phyloP scores from a whole-genome alignment of 1,140 invertebrate species.

The Muscidifurax raptorellus region DNA sequence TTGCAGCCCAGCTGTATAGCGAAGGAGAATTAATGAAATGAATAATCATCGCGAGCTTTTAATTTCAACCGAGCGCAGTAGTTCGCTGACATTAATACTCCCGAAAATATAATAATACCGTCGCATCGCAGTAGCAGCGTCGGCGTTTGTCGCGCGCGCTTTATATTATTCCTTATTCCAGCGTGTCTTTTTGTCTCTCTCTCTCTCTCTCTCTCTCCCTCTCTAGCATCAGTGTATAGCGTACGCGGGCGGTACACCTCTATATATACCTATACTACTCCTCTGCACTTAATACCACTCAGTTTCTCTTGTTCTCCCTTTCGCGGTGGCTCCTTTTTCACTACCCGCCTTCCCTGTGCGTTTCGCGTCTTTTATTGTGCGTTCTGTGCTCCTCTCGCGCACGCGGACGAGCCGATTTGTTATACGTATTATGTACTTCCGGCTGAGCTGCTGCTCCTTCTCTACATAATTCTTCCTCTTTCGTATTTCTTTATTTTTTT shows the following conservation, averaged over 20 bases:
- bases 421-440: constrained; percentile 42
- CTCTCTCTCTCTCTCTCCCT: background rate
- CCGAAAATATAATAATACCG: constrained; percentile 4
- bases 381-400: constrained; percentile 8
- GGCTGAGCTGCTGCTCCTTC: constrained; percentile 13
- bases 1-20: background rate
- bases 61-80: background rate
- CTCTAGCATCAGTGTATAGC: background rate
- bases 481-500: background rate
- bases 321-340: constrained; percentile 45
- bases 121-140: background rate
- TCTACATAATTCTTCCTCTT: constrained; percentile 32
- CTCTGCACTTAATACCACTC: constrained; percentile 50
- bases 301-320: constrained; percentile 40
- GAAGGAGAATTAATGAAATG: background rate
- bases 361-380: constrained; percentile 37
- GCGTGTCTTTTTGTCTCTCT: background rate
- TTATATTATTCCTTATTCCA: constrained; percentile 15
- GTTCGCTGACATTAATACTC: background rate
- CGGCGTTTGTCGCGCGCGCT: constrained; percentile 3
- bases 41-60: background rate
- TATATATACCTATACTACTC: background rate
- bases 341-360: constrained; percentile 29
- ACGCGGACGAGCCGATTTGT: constrained; percentile 47
- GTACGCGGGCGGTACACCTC: background rate